These are phyloP conservation scores for Limosa lapponica DNA, from an alignment of 2,797 vertebrate genomes.

Conservation along the genomic window DNA sequence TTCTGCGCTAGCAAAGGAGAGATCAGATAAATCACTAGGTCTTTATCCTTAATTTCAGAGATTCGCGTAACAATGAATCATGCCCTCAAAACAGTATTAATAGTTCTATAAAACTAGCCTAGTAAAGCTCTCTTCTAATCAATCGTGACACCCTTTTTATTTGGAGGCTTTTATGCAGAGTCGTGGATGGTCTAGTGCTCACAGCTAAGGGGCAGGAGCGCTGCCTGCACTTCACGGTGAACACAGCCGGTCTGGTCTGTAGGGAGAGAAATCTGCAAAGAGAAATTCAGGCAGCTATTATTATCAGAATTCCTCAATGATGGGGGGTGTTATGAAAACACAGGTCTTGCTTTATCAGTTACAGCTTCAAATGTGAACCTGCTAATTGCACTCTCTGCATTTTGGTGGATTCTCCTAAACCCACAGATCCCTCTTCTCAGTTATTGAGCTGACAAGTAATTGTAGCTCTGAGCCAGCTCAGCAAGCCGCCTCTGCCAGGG, in stretches of 20 bases:
- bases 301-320: background rate
- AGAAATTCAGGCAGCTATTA: background rate
- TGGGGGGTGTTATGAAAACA: conserved; percentile 16
- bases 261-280: background rate
- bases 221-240: background rate
- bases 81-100: background rate
- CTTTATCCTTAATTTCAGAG: conserved; percentile 13
- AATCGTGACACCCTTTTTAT: background rate
- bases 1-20: background rate
- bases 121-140: background rate
- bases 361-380: conserved; percentile 15
- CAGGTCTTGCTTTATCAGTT: background rate
- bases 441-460: conserved; percentile 58
- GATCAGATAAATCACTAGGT: background rate
- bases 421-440: conserved; percentile 22
- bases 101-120: background rate
- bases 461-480: conserved; percentile 60
- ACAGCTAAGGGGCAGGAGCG: background rate
- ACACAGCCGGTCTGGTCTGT: background rate
- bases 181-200: background rate
- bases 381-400: conserved; percentile 34
- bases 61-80: background rate
- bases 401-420: conserved; percentile 51
- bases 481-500: conserved; percentile 42
- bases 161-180: background rate